Evolutionary conservation across 1,140 invertebrate species (phyloP), one percentile per base, ranked within the genome.

Genomic region (Aphis gossypii): DNA sequence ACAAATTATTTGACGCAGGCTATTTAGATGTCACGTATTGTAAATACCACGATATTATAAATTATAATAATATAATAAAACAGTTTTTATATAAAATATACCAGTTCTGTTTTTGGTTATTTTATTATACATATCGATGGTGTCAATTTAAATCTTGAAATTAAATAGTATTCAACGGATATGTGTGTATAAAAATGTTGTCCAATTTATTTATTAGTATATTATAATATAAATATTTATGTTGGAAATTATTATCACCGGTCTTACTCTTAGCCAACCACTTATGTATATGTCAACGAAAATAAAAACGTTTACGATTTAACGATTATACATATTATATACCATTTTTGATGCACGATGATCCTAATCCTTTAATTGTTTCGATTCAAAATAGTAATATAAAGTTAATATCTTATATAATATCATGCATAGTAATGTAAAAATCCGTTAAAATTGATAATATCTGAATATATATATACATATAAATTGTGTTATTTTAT

Each of bases 361-460:
- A n/a, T 76, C 60, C 60, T 76, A 76, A 76, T 76, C 60, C 60
- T 76, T 76, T 76, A 76, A 76, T 76, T 76, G n/a, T 76, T 76
- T 76, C 30, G n/a, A 76, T 76, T n/a, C 14, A 30, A 76, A n/a
- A 76, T 76, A 76, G n/a, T 20, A n/a, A 76, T 14, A 76, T 76
- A 30, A 30, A 60, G 30, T 76, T 76, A 76, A 76, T 76, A n/a
- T 35, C 14, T n/a, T 18, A 4, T n/a, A 76, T n/a, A 68, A 68
- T 68, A 68, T 68, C 3, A 68, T 30, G 14, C 18, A 76, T 76
- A 76, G 30, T 86, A 86, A 86, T 18, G 44, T 46, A 25, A 6
- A 46, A 86, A 18, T 46, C 23, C 25, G 23, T 86, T 86, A 86
- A 86, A 46, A 46, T 44, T 41, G 84, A 86, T 86, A 46, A 46